A percentile compares a stretch with the other conserved stretches of the same genome.
phyloP scores from a whole-genome alignment of 2,113 vertebrate species.

The Alectura lathami region DNA sequence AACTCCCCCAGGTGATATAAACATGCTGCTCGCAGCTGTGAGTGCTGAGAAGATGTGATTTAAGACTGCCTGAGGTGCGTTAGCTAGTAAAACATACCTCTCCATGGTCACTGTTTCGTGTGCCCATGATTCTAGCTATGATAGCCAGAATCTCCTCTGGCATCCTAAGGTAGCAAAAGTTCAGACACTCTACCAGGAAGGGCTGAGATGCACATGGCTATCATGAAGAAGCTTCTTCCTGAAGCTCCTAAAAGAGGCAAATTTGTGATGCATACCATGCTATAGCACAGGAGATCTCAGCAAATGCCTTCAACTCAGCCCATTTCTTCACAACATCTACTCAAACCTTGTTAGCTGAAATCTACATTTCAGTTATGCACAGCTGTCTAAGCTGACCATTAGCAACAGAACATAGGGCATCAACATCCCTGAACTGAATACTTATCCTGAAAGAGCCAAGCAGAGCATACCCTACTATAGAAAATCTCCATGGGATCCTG shows the following conservation, averaged over 20 bases:
- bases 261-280: neutral
- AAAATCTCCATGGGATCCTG: neutral
- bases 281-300: neutral
- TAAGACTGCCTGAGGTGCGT: neutral
- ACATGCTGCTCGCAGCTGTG: neutral
- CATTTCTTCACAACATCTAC: neutral
- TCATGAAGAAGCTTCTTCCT: neutral
- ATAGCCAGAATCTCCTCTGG: neutral
- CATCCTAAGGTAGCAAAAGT: neutral
- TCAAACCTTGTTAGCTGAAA: neutral
- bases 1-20: neutral
- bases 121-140: too few relatives aligned
- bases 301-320: neutral
- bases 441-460: neutral
- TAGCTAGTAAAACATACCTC: neutral
- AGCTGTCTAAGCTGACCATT: neutral
- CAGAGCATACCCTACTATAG: neutral
- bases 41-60: neutral
- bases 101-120: neutral
- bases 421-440: neutral
- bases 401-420: neutral
- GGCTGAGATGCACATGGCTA: neutral
- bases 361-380: neutral
- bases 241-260: neutral
- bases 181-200: neutral